Percentiles rank a stretch among this genome's conserved stretches.
Conservation (phyloP, 2,797 vertebrate genomes). For the Sebastes aleutianus region DNA sequence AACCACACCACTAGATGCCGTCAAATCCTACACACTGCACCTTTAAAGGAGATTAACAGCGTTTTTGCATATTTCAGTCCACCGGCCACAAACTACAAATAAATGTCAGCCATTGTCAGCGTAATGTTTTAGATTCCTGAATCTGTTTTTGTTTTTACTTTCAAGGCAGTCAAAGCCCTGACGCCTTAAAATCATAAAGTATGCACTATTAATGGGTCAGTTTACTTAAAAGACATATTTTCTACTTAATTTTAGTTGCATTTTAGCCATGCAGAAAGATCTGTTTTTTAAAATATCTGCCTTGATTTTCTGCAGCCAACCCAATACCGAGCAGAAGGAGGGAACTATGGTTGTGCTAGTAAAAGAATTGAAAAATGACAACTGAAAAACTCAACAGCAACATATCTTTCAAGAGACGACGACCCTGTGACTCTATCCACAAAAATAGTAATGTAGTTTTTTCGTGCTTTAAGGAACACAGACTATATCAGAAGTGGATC, state of each 20-base stretch:
- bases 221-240: not conserved
- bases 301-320: not conserved
- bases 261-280: not conserved
- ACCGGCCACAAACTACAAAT: not conserved
- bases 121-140: no score
- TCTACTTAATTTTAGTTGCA: not conserved
- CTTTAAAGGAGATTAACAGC: not conserved
- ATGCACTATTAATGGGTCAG: not conserved
- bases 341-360: not conserved
- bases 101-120: not conserved
- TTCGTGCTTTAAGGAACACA: not conserved
- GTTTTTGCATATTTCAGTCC: not conserved
- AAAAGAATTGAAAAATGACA: not conserved
- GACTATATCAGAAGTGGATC: not conserved
- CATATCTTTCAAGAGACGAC: no score
- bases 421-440: no score
- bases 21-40: no score
- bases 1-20: no score
- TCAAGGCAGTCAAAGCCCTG: no score
- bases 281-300: not conserved
- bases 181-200: not conserved
- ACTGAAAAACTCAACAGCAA: not conserved
- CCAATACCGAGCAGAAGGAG: no score
- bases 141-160: no score
- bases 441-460: no score